Base-by-base conservation (phyloP, 2,113 vertebrate genomes). In the Chunga burmeisteri region DNA sequence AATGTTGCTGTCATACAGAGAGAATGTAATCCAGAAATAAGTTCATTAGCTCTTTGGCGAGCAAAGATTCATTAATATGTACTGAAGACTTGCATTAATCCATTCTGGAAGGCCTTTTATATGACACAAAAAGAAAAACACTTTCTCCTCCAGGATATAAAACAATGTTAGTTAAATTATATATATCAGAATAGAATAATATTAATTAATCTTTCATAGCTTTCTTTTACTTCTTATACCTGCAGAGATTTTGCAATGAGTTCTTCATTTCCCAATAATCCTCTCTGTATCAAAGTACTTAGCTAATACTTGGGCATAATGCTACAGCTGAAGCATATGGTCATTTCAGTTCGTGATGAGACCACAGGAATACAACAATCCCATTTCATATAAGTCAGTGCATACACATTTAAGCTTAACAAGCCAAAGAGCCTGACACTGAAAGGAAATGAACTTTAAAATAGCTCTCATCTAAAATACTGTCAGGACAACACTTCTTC, bases 301-400 rank as follows among this genome's bases (percentile, higher is more conserved):
- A 36, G 32, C 17, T 68, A 75, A 62, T 29, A 49, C 16, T 70
- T 66, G 18, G 19, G 53, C 50, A 58, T 66, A 62, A 61, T 62
- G n/a, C 34, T 72, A 21, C 47, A 90, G 40, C 40, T 56, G 77
- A 94, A 81, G 20, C 8, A 67, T 40, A 44, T 10, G 13, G 21
- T 66, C 16, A n/a, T 73, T 77, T 81, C 55, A 72, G 10, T 26
- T 67, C 52, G 72, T 21, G 25, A 50, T 44, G n/a, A 89, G 56
- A 84, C 36, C 0, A 2, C 16, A 44, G 56, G n/a, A 79, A 73
- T 34, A 46, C 0, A 0, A 52, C 23, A 82, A 72, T 56, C 42
- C 25, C 27, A 50, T 66, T 86, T 81, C 52, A 47, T 36, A 6
- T 18, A 77, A 26, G 27, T 40, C 61, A 72, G 2, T 46, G 46